Percentiles rank a stretch among this genome's conserved stretches.
Evolutionary conservation across 92 coral and sea anemone species (phyloP).

Genomic region (Epizoanthus illoricatus): DNA sequence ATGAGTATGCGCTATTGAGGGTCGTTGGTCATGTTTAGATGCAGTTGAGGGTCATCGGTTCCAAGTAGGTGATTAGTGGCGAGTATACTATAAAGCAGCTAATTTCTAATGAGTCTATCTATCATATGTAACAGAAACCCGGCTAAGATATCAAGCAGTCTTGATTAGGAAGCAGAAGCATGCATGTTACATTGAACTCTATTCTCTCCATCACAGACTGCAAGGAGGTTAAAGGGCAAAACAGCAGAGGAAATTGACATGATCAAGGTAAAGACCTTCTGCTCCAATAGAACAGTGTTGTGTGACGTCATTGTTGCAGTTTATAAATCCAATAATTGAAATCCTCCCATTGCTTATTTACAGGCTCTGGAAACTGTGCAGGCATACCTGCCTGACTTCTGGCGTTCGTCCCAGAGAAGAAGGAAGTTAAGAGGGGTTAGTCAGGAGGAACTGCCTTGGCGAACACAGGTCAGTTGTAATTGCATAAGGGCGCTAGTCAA

Average conservation of each 20-base stretch:
- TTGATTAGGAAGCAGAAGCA: not conserved
- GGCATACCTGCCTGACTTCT: constrained; percentile 71
- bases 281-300: not conserved
- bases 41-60: too few relatives aligned
- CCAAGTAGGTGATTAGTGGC: too few relatives aligned
- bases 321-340: not conserved
- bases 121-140: too few relatives aligned
- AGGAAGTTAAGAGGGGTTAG: constrained; percentile 81
- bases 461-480: constrained; percentile 75
- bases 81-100: too few relatives aligned
- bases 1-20: too few relatives aligned
- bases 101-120: too few relatives aligned
- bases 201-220: constrained; percentile 7
- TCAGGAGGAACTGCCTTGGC: constrained; percentile 91
- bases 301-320: not conserved
- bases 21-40: too few relatives aligned
- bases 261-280: constrained; percentile 49
- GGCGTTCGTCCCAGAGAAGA: constrained; percentile 75
- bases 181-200: not conserved
- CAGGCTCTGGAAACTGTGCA: constrained; percentile 83
- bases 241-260: constrained; percentile 74
- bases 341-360: not conserved
- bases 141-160: too few relatives aligned
- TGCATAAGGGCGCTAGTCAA: too few relatives aligned
- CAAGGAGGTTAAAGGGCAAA: constrained; percentile 67